phyloP scores from a whole-genome alignment of 2,797 vertebrate species.

The Chelmon rostratus region DNA sequence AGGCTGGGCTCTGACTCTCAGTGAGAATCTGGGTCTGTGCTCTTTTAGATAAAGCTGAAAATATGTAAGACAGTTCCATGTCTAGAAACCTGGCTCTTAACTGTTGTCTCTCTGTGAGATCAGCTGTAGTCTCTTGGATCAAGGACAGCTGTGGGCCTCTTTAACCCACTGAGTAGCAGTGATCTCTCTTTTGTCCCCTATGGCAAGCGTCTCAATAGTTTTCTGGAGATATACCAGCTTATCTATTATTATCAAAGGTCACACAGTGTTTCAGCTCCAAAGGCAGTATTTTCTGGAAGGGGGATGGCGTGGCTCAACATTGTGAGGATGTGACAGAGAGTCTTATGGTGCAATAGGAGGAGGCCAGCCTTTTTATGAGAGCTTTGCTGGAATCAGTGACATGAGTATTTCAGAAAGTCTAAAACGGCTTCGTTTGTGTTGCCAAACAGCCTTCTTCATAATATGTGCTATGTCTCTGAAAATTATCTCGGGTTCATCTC shows the following conservation, averaged over 20 bases:
- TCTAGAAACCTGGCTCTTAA: background rate
- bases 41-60: background rate
- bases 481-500: slow-evolving; percentile 57
- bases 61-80: background rate
- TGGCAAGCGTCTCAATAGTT: slow-evolving; percentile 27
- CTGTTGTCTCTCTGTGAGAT: background rate
- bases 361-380: slow-evolving; percentile 7
- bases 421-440: slow-evolving; percentile 27
- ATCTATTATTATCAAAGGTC: slow-evolving; percentile 41
- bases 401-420: slow-evolving; percentile 22
- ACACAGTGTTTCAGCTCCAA: slow-evolving; percentile 1
- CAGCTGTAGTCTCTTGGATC: background rate
- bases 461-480: slow-evolving; percentile 11
- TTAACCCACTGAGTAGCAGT: background rate
- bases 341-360: background rate
- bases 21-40: background rate
- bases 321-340: slow-evolving; percentile 19
- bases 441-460: slow-evolving; percentile 25
- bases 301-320: background rate
- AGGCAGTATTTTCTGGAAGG: background rate
- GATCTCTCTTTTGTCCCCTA: background rate
- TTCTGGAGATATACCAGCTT: slow-evolving; percentile 13
- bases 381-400: slow-evolving; percentile 16
- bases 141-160: background rate
- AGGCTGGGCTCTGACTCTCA: background rate